Percentiles rank a stretch among this genome's conserved stretches.
phyloP scores from a whole-genome alignment of 2,113 vertebrate genomes.

The Jaculus jaculus region DNA sequence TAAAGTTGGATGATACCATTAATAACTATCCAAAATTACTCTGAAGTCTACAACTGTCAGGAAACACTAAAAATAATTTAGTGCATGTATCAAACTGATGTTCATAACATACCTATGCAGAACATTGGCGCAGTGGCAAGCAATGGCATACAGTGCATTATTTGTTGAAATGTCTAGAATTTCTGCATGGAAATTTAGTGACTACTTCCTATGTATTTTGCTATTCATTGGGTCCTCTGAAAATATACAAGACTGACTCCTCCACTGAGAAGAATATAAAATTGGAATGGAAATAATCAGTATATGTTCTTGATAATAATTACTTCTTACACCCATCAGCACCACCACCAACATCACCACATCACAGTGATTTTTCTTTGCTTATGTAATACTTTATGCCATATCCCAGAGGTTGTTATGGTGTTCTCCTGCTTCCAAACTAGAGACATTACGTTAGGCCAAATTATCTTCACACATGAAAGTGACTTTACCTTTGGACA shows the following conservation, averaged over 20 bases:
- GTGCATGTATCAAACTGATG: not conserved
- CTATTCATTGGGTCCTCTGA: not conserved
- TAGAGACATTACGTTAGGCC: not conserved
- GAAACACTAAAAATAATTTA: not conserved
- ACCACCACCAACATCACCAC: not conserved
- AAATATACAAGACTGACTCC: not conserved
- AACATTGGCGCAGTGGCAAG: not conserved
- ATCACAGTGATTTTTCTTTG: too few species aligned
- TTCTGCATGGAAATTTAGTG: not conserved
- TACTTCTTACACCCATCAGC: not conserved
- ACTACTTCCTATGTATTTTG: not conserved
- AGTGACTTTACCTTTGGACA: not conserved
- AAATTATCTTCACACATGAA: not conserved
- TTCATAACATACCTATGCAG: too few species aligned
- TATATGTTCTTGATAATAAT: not conserved
- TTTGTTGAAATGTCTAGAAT: not conserved
- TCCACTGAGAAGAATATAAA: not conserved
- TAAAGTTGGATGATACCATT: not conserved
- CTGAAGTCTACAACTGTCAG: not conserved
- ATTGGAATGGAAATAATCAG: not conserved
- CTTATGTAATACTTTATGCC: not conserved
- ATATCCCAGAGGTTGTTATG: not conserved
- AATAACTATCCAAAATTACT: not conserved
- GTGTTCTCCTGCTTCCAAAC: not conserved
- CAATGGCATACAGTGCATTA: too few species aligned